Conservation (phyloP, 1,140 invertebrate species). For the Apis florea region DNA sequence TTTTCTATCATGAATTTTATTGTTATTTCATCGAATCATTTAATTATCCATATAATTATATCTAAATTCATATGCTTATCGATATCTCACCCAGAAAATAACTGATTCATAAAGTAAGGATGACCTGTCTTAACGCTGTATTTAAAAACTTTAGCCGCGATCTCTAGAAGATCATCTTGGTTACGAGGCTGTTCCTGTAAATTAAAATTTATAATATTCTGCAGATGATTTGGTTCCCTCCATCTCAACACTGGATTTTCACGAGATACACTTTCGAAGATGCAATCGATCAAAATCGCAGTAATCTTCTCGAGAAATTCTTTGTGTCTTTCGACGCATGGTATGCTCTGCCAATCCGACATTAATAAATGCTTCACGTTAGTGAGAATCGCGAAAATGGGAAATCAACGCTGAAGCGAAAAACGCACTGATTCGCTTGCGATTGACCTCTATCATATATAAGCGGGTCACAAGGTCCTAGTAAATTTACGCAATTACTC, state of each 20-base stretch:
- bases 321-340: constrained; percentile 69
- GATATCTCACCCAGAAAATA: constrained; percentile 78
- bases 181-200: constrained; percentile 69
- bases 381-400: not conserved
- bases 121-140: constrained; percentile 82
- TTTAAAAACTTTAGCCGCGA: constrained; percentile 75
- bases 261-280: constrained; percentile 72
- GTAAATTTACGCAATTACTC: constrained; percentile 45
- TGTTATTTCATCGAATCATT: not conserved
- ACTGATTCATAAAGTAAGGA: constrained; percentile 81
- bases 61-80: not conserved
- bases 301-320: constrained; percentile 72
- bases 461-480: constrained; percentile 49
- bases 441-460: constrained; percentile 36
- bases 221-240: constrained; percentile 71
- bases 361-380: constrained; percentile 20
- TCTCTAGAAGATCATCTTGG: constrained; percentile 74
- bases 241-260: constrained; percentile 73
- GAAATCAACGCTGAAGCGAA: not conserved
- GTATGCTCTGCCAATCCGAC: constrained; percentile 60
- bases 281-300: constrained; percentile 70
- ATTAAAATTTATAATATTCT: constrained; percentile 72
- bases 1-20: not conserved
- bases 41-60: too few species aligned
- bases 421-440: constrained; percentile 30